Evolutionary conservation across 64 coral and sea anemone genomes (phyloP).

Genomic region (Actinia tenebrosa): DNA sequence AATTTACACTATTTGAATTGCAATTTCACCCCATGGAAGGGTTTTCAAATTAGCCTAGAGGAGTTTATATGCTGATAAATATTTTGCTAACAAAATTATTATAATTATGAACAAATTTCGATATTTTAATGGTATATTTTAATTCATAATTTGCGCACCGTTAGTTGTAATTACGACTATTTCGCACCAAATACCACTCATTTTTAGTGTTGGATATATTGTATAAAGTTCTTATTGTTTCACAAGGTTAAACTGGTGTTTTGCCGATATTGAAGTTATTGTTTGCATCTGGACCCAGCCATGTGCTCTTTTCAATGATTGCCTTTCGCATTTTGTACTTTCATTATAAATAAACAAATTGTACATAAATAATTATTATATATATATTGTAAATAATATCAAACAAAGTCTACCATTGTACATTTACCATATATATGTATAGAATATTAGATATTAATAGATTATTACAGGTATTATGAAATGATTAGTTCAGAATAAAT

Average conservation of each 20-base stretch:
- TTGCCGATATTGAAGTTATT: background rate
- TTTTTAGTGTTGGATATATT: background rate
- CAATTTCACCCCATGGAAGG: background rate
- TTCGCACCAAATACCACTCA: background rate
- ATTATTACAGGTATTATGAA: background rate
- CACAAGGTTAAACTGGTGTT: background rate
- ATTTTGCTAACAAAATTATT: background rate
- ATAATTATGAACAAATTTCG: background rate
- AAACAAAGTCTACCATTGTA: no score
- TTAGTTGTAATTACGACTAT: background rate
- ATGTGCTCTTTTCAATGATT: background rate
- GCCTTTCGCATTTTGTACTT: background rate
- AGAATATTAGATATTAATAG: no score
- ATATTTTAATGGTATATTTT: background rate
- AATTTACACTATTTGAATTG: background rate
- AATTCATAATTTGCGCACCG: background rate
- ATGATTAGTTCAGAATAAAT: background rate
- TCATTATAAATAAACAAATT: background rate
- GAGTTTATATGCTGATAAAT: background rate
- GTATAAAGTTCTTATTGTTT: background rate
- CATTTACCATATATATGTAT: no score
- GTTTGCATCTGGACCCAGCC: background rate
- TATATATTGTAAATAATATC: background rate
- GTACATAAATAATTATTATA: background rate
- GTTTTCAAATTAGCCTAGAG: background rate